Evolutionary conservation across 2,797 vertebrate genomes (phyloP).

Genomic region (Orientallactaga sibirica): DNA sequence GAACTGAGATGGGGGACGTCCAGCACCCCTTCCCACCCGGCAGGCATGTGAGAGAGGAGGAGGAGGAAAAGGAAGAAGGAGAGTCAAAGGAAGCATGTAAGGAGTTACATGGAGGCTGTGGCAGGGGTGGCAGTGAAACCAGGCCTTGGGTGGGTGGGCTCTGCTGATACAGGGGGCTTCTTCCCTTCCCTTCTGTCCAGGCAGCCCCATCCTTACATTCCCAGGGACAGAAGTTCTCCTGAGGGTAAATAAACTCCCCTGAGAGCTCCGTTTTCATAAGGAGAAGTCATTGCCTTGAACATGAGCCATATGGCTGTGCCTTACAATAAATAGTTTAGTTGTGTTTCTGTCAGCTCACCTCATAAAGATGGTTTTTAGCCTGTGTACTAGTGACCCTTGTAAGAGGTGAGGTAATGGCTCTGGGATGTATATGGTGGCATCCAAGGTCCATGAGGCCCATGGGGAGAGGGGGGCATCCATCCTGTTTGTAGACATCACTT

Average conservation of each 20-base stretch:
- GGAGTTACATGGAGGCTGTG: accelerated
- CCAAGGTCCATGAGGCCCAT: background rate
- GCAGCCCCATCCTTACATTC: background rate
- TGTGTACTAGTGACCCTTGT: background rate
- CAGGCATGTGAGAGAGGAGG: background rate
- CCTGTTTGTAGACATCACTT: background rate
- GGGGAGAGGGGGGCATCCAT: background rate
- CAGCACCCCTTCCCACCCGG: background rate
- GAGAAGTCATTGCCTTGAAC: conserved; percentile 55
- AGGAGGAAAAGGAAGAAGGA: background rate
- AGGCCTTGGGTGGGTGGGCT: too few relatives aligned
- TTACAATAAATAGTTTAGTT: conserved; percentile 24
- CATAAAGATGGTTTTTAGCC: conserved; percentile 63
- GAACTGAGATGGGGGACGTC: background rate
- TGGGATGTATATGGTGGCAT: background rate
- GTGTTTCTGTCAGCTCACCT: conserved; percentile 62
- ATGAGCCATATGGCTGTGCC: conserved; percentile 55
- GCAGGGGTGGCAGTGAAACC: background rate
- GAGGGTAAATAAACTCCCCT: background rate
- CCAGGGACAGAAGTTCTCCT: background rate
- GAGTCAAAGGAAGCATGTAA: background rate
- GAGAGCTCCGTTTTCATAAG: background rate
- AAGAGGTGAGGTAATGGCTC: conserved; percentile 11
- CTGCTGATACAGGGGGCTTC: too few relatives aligned
- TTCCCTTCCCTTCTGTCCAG: too few relatives aligned